Conservation (phyloP, 1,140 invertebrate genomes). For the Brachystomella parvula region DNA sequence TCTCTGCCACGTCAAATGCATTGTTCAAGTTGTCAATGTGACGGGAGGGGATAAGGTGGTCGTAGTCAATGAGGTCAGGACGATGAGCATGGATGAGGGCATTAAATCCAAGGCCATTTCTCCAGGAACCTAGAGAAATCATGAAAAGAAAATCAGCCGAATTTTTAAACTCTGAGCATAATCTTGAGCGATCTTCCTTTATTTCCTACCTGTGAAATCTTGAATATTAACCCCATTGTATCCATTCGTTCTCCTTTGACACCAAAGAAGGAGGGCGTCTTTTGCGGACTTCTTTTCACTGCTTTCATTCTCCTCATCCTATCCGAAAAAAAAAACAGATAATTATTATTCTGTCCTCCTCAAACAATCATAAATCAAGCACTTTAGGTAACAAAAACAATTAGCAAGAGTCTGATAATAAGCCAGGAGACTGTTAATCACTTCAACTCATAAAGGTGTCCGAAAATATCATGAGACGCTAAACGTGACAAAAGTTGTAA, state of each 20-base stretch:
- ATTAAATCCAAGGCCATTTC: slow-evolving; percentile 90
- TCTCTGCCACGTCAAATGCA: slow-evolving; percentile 88
- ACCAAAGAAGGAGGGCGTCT: slow-evolving; percentile 96
- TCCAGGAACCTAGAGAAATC: slow-evolving; percentile 67
- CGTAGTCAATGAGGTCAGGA: slow-evolving; percentile 85
- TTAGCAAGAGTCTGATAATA: no score
- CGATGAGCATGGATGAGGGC: slow-evolving; percentile 92
- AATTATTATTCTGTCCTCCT: neutral
- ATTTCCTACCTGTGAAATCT: slow-evolving; percentile 54
- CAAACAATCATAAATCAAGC: neutral
- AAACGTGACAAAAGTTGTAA: no score
- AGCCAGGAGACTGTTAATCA: no score
- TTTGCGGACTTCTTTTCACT: slow-evolving; percentile 98
- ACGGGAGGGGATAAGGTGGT: slow-evolving; percentile 59
- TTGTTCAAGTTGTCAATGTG: slow-evolving; percentile 90
- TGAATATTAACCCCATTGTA: slow-evolving; percentile 82
- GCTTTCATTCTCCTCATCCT: slow-evolving; percentile 95
- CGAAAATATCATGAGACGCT: no score
- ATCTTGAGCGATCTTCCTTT: slow-evolving; percentile 1
- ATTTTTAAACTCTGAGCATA: slow-evolving; percentile 43
- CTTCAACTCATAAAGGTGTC: no score
- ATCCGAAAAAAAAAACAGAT: slow-evolving; percentile 33
- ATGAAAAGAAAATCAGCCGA: neutral
- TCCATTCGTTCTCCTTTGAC: slow-evolving; percentile 92
- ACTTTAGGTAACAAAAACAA: no score